These are phyloP conservation scores for Actinemys pallida DNA, from an alignment of 2,113 vertebrate species.

Conservation along the genomic window DNA sequence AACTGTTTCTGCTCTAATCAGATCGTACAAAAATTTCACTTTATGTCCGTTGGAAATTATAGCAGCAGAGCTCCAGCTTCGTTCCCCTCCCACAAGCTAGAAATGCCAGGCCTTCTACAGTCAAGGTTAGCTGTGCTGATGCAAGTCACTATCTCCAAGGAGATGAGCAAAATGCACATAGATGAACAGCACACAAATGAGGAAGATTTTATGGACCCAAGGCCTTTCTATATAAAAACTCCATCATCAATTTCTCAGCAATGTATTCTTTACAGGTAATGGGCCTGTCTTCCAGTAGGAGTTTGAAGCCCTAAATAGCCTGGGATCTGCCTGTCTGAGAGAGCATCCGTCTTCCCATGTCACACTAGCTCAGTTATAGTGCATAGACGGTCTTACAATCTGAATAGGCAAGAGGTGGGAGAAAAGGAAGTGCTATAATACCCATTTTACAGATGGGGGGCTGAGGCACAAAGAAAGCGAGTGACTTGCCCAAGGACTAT, in stretches of 20 bases:
- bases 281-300: slow-evolving; percentile 20
- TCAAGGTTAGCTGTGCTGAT: slow-evolving; percentile 68
- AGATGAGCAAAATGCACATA: slow-evolving; percentile 48
- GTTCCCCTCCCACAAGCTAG: slow-evolving; percentile 32
- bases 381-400: not conserved
- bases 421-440: not conserved
- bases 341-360: not conserved
- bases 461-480: not conserved
- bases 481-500: not conserved
- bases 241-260: not conserved
- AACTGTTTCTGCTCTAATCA: not conserved
- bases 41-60: slow-evolving; percentile 21
- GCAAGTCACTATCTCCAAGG: slow-evolving; percentile 71
- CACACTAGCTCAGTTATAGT: rapidly evolving
- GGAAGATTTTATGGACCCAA: slow-evolving; percentile 34
- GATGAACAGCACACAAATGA: slow-evolving; percentile 65
- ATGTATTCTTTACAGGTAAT: not conserved
- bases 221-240: slow-evolving; percentile 29
- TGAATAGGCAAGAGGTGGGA: not conserved
- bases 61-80: slow-evolving; percentile 25
- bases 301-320: not conserved
- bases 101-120: slow-evolving; percentile 60
- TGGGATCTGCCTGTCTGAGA: not conserved
- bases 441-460: not conserved
- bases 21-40: not conserved